Conservation (phyloP, 2,888 invertebrate genomes). For the Synanthedon andrenaeformis region DNA sequence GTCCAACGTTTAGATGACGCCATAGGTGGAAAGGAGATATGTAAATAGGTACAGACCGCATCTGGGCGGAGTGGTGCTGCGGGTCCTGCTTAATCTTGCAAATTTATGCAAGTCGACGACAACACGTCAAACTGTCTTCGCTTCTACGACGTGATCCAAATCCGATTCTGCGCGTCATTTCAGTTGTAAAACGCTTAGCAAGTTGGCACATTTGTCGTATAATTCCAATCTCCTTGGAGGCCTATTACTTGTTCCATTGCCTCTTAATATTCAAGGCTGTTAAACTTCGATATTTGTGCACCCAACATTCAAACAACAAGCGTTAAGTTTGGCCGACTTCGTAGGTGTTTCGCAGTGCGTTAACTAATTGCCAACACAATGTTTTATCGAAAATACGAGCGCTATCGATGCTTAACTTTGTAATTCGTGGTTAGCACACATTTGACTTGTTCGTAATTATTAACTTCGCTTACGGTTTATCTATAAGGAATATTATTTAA, state of each 20-base stretch:
- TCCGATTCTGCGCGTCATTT: slow-evolving; percentile 59
- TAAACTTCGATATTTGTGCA: background rate
- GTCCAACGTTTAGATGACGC: slow-evolving; percentile 6
- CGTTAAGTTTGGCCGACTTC: too few species aligned
- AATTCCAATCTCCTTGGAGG: slow-evolving; percentile 45
- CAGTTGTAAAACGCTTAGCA: slow-evolving; percentile 60
- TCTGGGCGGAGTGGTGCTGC: slow-evolving; percentile 22
- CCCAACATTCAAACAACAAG: background rate
- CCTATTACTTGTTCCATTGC: slow-evolving; percentile 25
- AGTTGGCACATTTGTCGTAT: slow-evolving; percentile 60
- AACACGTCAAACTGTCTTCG: slow-evolving; percentile 63
- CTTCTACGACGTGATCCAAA: slow-evolving; percentile 60
- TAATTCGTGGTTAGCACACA: too few species aligned
- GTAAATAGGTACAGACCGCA: slow-evolving; percentile 45
- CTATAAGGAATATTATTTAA: too few species aligned
- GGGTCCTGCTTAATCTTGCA: slow-evolving; percentile 59
- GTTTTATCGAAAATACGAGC: too few species aligned
- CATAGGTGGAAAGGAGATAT: slow-evolving; percentile 33
- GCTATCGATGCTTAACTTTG: too few species aligned
- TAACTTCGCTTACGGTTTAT: too few species aligned
- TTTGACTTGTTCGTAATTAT: too few species aligned
- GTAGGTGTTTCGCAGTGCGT: too few species aligned
- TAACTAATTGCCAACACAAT: too few species aligned
- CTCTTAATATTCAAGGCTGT: slow-evolving; percentile 47
- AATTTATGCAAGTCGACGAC: slow-evolving; percentile 66